Conservation (phyloP, 1,140 invertebrate genomes). For the Anoplolepis gracilipes region DNA sequence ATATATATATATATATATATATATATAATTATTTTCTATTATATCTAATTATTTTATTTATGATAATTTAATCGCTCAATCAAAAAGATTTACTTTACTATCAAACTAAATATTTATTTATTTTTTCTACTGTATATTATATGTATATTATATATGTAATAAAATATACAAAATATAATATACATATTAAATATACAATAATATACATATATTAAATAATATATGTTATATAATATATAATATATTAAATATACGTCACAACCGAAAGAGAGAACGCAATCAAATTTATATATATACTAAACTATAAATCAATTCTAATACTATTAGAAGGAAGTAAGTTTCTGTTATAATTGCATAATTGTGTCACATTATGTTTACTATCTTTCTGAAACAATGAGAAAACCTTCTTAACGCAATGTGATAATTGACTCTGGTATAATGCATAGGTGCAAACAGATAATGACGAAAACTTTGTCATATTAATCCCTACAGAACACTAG, state of each 20-base stretch:
- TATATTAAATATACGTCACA: neutral
- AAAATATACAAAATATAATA: too few species aligned
- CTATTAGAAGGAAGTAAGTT: slow-evolving; percentile 4
- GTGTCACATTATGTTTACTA: slow-evolving; percentile 1
- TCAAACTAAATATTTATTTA: neutral
- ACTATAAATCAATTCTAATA: neutral
- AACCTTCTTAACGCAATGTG: slow-evolving; percentile 32
- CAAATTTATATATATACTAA: neutral
- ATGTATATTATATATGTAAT: too few species aligned
- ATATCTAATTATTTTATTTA: neutral
- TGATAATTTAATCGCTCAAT: neutral
- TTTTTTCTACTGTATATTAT: neutral
- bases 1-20: too few species aligned
- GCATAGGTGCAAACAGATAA: slow-evolving; percentile 26
- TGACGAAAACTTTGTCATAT: slow-evolving; percentile 31
- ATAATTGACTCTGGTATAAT: slow-evolving; percentile 36
- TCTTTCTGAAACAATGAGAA: slow-evolving; percentile 30
- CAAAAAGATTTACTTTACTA: neutral
- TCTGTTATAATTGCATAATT: neutral
- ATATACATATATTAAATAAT: neutral
- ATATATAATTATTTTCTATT: neutral
- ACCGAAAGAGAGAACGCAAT: too few species aligned
- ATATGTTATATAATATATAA: too few species aligned
- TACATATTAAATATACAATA: too few species aligned
- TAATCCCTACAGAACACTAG: slow-evolving; percentile 21